Base-by-base conservation (phyloP, 2,888 invertebrate genomes). In the Melanophora roralis region DNA sequence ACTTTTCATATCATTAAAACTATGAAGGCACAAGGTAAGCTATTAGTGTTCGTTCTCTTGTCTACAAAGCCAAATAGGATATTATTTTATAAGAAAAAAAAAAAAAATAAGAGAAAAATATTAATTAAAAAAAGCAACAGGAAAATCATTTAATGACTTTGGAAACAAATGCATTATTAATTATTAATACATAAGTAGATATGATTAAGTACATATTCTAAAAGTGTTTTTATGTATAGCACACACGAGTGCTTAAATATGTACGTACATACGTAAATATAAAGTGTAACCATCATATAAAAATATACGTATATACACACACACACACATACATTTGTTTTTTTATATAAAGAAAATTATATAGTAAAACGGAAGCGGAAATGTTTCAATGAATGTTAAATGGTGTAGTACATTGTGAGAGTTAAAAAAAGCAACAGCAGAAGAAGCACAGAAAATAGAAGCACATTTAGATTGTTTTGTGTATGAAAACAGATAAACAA, bases 51-150 rank as follows among this genome's bases (percentile, higher is more conserved):
- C 27, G 3, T 27, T 27, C 3, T 27, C 27, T 27, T 27, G 6
- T 27, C 6, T 27, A 27, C 27, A 5, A n/a, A n/a, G n/a, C n/a
- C n/a, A 69, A 47, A n/a, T 40, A 49, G 45, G 69, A 27, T 45
- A 72, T 21, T 43, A 43, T 71, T 34, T 34, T 47, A 11, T 47
- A 21, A 45, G 55, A 11, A 3, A 21, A n/a, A 38, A 0, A n/a
- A 16, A 27, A 7, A 51, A 11, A 38, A 9, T 21, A 36, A 9
- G 11, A 23, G 0, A 3, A 32, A 11, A 53, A 62, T 27, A 47
- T 55, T n/a, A n/a, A n/a, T n/a, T n/a, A n/a, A n/a, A n/a, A n/a
- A 59, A 51, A 68, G 73, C 78, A 78, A 78, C 73, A 74, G 68
- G 73, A 78, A 69, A 68, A 43, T 64, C 40, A 57, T 74, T 59